These are phyloP conservation scores for Diplosoma virens DNA, from an alignment of 23 tunicate genomes.

Conservation along the genomic window DNA sequence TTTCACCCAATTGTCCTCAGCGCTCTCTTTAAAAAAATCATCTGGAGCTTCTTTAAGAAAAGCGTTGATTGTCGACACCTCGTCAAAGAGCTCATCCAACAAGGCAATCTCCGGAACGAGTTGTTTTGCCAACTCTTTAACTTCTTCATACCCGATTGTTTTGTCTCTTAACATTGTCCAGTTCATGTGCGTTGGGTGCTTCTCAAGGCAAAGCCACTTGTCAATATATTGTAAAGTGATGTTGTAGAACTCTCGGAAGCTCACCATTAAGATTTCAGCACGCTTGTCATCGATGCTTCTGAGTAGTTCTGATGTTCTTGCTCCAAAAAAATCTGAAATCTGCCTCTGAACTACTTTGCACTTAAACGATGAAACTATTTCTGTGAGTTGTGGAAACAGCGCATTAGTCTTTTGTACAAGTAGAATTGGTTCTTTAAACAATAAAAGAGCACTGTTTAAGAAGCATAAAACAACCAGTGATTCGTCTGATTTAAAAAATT, in stretches of 20 bases:
- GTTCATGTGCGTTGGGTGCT: conserved; percentile 40
- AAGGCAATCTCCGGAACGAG: conserved; percentile 27
- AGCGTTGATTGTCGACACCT: conserved; percentile 43
- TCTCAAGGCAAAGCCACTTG: conserved; percentile 45
- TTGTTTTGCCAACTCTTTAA: conserved; percentile 23
- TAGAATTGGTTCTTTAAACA: background rate
- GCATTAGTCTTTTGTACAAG: conserved; percentile 17
- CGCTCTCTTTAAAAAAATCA: background rate
- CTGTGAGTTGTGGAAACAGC: conserved; percentile 25
- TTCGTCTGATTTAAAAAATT: conserved; percentile 38
- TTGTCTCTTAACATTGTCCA: conserved; percentile 36
- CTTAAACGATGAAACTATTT: conserved; percentile 12
- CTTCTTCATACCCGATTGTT: conserved; percentile 17
- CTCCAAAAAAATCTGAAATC: conserved; percentile 36
- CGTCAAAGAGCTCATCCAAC: conserved; percentile 57
- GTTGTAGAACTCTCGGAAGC: conserved; percentile 3
- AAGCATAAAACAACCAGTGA: conserved; percentile 19
- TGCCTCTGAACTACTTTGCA: conserved; percentile 36
- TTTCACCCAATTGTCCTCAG: conserved; percentile 24
- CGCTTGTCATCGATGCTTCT: conserved; percentile 26
- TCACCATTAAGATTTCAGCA: conserved; percentile 34
- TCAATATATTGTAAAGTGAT: conserved; percentile 6
- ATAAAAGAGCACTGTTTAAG: conserved; percentile 12
- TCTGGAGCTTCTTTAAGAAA: conserved; percentile 17
- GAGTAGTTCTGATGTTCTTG: conserved; percentile 41